Evolutionary conservation across 2,888 invertebrate genomes (phyloP), one percentile per base, ranked within the genome.

Genomic region (Trichopria drosophilae): DNA sequence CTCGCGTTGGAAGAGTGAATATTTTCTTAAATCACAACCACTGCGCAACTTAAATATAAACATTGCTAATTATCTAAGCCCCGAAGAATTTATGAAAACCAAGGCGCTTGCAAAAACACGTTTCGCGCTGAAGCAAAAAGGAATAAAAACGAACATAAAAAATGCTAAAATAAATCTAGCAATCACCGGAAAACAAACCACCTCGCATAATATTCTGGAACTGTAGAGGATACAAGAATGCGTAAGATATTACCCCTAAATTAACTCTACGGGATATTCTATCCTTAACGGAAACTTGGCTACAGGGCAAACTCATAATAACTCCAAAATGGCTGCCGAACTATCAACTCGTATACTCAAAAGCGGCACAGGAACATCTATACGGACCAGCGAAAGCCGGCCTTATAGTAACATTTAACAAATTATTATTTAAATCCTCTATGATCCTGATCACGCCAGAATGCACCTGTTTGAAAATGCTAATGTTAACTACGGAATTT

Each of bases 161-260:
- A n/a, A n/a, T n/a, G n/a, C n/a, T n/a, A n/a, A n/a, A n/a, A n/a
- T n/a, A n/a, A n/a, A n/a, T n/a, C n/a, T n/a, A n/a, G n/a, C n/a
- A n/a, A n/a, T n/a, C n/a, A n/a, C n/a, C n/a, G n/a, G n/a, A n/a
- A n/a, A n/a, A n/a, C n/a, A n/a, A n/a, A n/a, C n/a, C n/a, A n/a
- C n/a, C n/a, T n/a, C n/a, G n/a, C n/a, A n/a, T n/a, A n/a, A 28
- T 28, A 12, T 28, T 28, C 28, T 28, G 28, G 28, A 28, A 28
- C 28, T 4, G n/a, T 6, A 12, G 13, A n/a, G 28, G 28, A 4
- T 28, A 12, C 3, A 28, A n/a, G 13, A 28, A 28, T 3, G 3
- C 13, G n/a, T 4, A n/a, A 5, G 6, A 28, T 12, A 28, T 28
- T 28, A n/a, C 13, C 28, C n/a, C n/a, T 28, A 13, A 28, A 3